Percentiles rank a stretch among this genome's conserved stretches.
These are phyloP conservation scores for Augochlora pura DNA, from an alignment of 1,140 invertebrate genomes.

Conservation along the genomic window DNA sequence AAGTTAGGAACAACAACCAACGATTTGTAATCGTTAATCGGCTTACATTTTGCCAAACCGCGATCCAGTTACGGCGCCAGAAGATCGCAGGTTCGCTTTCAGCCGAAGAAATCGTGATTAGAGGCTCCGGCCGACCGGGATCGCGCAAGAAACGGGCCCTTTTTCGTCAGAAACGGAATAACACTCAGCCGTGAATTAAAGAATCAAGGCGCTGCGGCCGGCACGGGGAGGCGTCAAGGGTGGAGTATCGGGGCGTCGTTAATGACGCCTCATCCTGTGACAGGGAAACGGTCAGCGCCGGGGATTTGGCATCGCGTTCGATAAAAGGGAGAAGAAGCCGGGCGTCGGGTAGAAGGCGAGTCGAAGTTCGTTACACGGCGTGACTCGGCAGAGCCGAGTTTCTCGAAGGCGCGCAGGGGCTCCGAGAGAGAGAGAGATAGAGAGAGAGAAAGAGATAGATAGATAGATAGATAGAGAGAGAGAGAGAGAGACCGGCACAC, in stretches of 20 bases:
- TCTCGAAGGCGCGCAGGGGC: slow-evolving; percentile 54
- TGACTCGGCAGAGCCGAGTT: slow-evolving; percentile 73
- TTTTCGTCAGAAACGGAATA: neutral
- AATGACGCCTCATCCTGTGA: slow-evolving; percentile 52
- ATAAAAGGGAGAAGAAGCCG: slow-evolving; percentile 55
- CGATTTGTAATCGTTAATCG: too few relatives aligned
- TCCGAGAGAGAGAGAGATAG: too few relatives aligned
- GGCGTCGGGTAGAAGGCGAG: slow-evolving; percentile 12
- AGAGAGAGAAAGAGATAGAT: too few relatives aligned
- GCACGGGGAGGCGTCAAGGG: neutral
- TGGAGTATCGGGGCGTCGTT: slow-evolving; percentile 34
- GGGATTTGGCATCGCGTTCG: slow-evolving; percentile 59
- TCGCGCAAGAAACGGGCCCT: neutral
- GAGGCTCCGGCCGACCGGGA: neutral
- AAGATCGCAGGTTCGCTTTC: neutral
- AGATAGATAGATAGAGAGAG: too few relatives aligned
- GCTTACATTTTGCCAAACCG: too few relatives aligned
- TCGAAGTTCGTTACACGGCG: slow-evolving; percentile 75
- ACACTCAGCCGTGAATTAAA: slow-evolving; percentile 8
- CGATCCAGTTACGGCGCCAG: neutral
- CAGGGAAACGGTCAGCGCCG: slow-evolving; percentile 48
- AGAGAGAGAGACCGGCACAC: too few relatives aligned
- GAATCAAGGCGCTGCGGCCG: slow-evolving; percentile 30
- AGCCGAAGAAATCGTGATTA: neutral
- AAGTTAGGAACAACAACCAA: too few relatives aligned